These are phyloP conservation scores for Eristalis tenax DNA, from an alignment of 2,888 invertebrate genomes.

Conservation along the genomic window DNA sequence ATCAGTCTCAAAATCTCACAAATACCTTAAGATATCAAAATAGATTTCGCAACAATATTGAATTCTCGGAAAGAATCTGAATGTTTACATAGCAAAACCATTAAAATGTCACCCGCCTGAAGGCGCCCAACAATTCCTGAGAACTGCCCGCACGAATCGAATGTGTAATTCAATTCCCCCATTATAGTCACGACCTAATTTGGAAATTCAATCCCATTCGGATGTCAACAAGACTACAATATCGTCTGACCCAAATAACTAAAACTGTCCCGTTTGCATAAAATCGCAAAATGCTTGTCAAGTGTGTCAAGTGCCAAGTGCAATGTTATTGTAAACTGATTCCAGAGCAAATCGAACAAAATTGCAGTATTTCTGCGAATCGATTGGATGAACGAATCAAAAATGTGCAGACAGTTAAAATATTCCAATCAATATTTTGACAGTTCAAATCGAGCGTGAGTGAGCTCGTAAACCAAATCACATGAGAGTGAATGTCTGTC, in stretches of 20 bases:
- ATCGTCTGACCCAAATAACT: constrained; percentile 15
- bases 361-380: neutral
- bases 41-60: neutral
- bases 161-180: neutral
- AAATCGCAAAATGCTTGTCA: neutral
- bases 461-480: neutral
- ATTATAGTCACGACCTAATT: neutral
- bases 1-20: neutral
- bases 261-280: neutral
- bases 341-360: neutral
- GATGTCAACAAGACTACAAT: neutral
- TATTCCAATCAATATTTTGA: constrained; percentile 7
- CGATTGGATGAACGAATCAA: neutral
- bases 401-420: neutral
- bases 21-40: neutral
- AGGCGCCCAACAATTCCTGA: neutral
- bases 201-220: neutral
- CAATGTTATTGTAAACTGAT: constrained; percentile 18
- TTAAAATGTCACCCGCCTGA: neutral
- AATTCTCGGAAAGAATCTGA: neutral
- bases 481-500: neutral
- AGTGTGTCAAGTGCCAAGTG: constrained; percentile 5
- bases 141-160: neutral
- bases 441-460: neutral
- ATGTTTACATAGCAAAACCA: neutral